Conservation (phyloP, 2,113 vertebrate species). For the Pionites leucogaster region DNA sequence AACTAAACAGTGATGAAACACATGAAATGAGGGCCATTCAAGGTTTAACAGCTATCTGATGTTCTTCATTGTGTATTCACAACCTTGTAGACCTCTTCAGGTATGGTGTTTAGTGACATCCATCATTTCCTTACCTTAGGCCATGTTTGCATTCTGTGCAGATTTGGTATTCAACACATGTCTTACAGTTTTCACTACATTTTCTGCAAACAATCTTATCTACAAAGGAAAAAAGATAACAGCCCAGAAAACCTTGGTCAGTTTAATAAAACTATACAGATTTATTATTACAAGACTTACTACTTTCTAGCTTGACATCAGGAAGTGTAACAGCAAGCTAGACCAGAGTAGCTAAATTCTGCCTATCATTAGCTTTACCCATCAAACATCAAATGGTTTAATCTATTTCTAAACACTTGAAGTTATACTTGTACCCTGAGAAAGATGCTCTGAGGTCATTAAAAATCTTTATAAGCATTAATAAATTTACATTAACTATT, state of each 20-base stretch:
- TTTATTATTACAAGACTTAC: not conserved
- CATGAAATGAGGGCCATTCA: not conserved
- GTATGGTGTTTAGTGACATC: not conserved
- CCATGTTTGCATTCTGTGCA: conserved; percentile 94
- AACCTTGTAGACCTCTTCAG: not conserved
- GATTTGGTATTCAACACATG: conserved; percentile 82
- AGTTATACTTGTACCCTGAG: not conserved
- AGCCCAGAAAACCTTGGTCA: conserved; percentile 1
- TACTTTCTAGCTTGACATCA: not conserved
- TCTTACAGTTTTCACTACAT: conserved; percentile 93
- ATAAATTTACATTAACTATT: not conserved
- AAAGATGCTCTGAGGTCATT: not conserved
- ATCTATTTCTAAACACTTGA: not conserved
- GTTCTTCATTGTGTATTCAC: not conserved
- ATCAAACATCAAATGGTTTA: not conserved
- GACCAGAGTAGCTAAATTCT: not conserved
- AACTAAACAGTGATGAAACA: not conserved
- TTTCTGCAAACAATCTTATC: conserved; percentile 89
- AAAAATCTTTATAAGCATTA: not conserved
- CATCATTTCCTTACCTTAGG: conserved; percentile 83
- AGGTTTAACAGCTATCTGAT: not conserved
- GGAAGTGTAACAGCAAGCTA: not conserved
- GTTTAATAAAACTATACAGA: not conserved
- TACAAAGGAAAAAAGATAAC: conserved; percentile 65
- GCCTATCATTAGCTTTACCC: not conserved